Evolutionary conservation across 2,797 vertebrate species (phyloP).

Genomic region (Tamandua tetradactyla): DNA sequence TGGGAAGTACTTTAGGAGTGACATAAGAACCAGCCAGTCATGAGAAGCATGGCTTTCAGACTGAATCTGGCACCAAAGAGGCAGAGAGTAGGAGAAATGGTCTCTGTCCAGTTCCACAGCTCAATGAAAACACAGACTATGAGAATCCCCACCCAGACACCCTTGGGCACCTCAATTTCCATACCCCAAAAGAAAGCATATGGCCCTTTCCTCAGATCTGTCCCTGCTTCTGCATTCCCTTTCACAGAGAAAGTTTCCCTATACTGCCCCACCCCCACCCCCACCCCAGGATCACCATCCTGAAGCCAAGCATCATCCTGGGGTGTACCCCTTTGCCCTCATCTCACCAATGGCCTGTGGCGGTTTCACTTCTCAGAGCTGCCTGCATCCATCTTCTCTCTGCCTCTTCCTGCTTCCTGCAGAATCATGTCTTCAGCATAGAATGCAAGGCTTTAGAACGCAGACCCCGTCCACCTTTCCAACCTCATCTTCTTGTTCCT

Average conservation of each 20-base stretch:
- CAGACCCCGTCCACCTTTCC: not conserved
- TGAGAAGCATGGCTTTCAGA: not conserved
- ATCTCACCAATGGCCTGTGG: not conserved
- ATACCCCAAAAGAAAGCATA: not conserved
- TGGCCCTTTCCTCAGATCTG: no score
- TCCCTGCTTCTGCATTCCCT: no score
- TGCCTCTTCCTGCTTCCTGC: not conserved
- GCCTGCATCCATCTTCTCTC: not conserved
- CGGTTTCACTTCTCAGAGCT: not conserved
- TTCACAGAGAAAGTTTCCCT: no score
- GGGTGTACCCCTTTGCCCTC: not conserved
- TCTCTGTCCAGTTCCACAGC: not conserved
- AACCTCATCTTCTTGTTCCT: no score
- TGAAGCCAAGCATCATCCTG: not conserved
- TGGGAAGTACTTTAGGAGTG: not conserved
- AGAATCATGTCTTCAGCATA: not conserved
- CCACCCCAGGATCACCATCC: not conserved
- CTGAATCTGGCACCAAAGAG: not conserved
- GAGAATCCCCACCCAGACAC: not conserved
- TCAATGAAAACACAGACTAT: not conserved
- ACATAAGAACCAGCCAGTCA: not conserved
- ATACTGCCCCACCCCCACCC: fast-evolving
- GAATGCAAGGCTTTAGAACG: not conserved
- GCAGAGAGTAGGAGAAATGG: not conserved
- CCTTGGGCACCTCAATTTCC: not conserved